Conservation (phyloP, 2,113 vertebrate genomes). For the Sisor rabdophorus region DNA sequence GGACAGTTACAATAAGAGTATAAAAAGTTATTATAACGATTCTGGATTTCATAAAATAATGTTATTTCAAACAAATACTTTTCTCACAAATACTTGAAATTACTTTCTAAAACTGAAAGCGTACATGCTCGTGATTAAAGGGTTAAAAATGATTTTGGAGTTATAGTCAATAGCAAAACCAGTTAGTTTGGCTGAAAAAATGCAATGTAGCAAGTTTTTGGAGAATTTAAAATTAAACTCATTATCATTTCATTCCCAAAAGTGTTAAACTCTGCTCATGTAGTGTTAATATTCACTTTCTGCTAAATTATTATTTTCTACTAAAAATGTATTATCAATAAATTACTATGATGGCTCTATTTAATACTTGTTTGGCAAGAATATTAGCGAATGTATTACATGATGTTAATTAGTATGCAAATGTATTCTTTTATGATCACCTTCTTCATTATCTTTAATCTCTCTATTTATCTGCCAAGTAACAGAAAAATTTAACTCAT, state of each 20-base stretch:
- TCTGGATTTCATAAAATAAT: background rate
- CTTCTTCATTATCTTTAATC: constrained; percentile 70
- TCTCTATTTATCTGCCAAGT: constrained; percentile 66
- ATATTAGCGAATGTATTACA: constrained; percentile 43
- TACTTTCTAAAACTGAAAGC: too few species aligned
- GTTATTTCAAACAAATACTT: background rate
- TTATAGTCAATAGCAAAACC: constrained; percentile 30
- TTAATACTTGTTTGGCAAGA: constrained; percentile 46
- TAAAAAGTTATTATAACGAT: background rate
- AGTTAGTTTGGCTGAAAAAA: constrained; percentile 29
- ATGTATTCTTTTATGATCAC: constrained; percentile 71
- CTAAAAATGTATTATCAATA: constrained; percentile 36
- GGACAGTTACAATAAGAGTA: too few species aligned
- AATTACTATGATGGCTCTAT: constrained; percentile 36
- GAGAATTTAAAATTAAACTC: constrained; percentile 10
- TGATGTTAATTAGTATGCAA: constrained; percentile 73
- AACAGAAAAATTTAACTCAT: constrained; percentile 60
- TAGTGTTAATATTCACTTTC: constrained; percentile 23
- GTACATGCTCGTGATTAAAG: constrained; percentile 29
- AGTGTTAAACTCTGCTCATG: constrained; percentile 27
- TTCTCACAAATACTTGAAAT: background rate
- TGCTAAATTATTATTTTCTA: constrained; percentile 31
- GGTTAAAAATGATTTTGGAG: constrained; percentile 28
- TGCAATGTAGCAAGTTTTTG: constrained; percentile 24
- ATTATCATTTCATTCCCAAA: constrained; percentile 31